phyloP scores from a whole-genome alignment of 2,797 vertebrate species.

The Aquila chrysaetos region DNA sequence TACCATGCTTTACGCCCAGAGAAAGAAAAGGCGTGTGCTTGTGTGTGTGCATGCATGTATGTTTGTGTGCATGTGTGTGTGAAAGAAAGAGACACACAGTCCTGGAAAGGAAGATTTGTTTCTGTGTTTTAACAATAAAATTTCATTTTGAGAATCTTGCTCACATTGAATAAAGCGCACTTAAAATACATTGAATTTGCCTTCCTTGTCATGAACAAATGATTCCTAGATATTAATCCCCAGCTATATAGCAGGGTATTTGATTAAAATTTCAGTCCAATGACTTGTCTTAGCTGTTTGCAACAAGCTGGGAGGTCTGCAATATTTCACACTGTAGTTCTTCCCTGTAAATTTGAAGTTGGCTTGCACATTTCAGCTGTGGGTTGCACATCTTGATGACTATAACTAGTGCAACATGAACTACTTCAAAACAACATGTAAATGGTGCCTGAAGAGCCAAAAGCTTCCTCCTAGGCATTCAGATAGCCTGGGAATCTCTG shows the following conservation, averaged over 20 bases:
- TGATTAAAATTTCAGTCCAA: background rate
- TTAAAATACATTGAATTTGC: background rate
- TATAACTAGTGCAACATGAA: background rate
- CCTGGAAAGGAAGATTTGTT: background rate
- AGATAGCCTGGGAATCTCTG: background rate
- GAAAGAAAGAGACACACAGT: background rate
- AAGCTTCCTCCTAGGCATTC: background rate
- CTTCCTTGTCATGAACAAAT: background rate
- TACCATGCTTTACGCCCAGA: background rate
- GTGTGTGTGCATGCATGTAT: fast-evolving
- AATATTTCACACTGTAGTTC: background rate
- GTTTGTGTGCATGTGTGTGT: fast-evolving
- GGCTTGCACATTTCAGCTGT: background rate
- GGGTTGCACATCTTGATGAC: background rate
- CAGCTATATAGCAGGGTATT: background rate
- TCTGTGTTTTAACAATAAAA: background rate
- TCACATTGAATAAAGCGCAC: background rate
- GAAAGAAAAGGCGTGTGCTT: background rate
- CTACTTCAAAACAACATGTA: background rate
- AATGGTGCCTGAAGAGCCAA: background rate
- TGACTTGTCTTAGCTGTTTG: background rate
- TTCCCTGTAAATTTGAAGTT: background rate
- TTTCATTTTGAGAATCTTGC: background rate
- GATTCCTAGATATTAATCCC: background rate
- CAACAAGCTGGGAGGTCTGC: background rate